phyloP scores from a whole-genome alignment of 2,797 vertebrate species.

The Clarias laeviceps region DNA sequence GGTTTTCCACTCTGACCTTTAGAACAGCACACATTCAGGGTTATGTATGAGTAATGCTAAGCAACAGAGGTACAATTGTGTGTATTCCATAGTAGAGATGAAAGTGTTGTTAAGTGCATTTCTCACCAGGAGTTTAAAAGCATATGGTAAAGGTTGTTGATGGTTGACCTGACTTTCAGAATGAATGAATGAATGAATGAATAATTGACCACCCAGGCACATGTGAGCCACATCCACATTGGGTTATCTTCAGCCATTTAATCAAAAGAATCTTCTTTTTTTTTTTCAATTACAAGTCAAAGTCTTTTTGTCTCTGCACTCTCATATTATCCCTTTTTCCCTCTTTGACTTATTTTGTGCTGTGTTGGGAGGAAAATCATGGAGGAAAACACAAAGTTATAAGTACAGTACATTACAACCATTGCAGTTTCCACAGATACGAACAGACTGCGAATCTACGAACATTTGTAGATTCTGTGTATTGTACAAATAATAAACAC shows the following conservation, averaged over 20 bases:
- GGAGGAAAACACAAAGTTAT: neutral
- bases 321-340: neutral
- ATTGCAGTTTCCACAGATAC: too few relatives aligned
- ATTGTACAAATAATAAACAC: too few relatives aligned
- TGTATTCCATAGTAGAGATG: slow-evolving; percentile 43
- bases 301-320: neutral
- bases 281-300: neutral
- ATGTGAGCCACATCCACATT: neutral
- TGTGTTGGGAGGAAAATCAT: neutral
- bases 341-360: slow-evolving; percentile 21
- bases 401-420: neutral
- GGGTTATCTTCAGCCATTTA: neutral
- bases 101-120: slow-evolving; percentile 45
- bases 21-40: slow-evolving; percentile 16
- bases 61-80: slow-evolving; percentile 65
- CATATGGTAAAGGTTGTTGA: neutral
- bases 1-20: slow-evolving; percentile 47
- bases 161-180: neutral
- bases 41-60: slow-evolving; percentile 24
- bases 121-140: neutral
- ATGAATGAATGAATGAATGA: too few relatives aligned
- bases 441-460: too few relatives aligned
- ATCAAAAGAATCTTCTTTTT: neutral
- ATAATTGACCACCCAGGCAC: too few relatives aligned
- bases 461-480: too few relatives aligned